phyloP scores from a whole-genome alignment of 2,113 vertebrate genomes.

The Paradisaea rubra region DNA sequence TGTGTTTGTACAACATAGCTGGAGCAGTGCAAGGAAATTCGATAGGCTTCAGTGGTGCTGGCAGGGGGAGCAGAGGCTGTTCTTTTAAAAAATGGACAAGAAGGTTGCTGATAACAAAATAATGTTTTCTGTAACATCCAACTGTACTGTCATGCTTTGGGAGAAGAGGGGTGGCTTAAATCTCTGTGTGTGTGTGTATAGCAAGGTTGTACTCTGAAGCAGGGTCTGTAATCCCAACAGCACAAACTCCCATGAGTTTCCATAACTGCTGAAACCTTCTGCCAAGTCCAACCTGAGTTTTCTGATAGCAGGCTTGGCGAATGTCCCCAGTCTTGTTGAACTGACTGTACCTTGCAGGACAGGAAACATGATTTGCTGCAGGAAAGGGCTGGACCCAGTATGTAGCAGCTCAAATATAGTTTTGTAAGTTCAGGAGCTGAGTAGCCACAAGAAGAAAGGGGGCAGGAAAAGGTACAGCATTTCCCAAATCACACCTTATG shows the following conservation, averaged over 20 bases:
- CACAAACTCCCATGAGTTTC: not conserved
- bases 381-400: slow-evolving; percentile 9
- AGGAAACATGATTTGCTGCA: slow-evolving; percentile 24
- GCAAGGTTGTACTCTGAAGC: not conserved
- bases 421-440: not conserved
- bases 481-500: not conserved
- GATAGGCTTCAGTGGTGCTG: not conserved
- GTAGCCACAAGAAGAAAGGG: not conserved
- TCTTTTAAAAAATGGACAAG: not conserved
- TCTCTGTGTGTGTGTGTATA: not conserved
- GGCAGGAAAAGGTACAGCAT: not conserved
- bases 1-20: not conserved
- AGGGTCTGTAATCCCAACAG: not conserved
- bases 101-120: not conserved
- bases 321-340: not conserved
- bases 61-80: not conserved
- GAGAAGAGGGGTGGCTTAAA: not conserved
- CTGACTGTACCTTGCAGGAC: not conserved
- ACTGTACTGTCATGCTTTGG: not conserved
- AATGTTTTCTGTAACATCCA: not conserved
- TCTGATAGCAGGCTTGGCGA: not conserved
- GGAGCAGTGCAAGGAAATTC: not conserved
- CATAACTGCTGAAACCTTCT: not conserved
- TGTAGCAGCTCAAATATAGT: not conserved
- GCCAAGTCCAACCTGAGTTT: not conserved